Conservation (phyloP, 2,113 vertebrate species). For the Spilogale gracilis region DNA sequence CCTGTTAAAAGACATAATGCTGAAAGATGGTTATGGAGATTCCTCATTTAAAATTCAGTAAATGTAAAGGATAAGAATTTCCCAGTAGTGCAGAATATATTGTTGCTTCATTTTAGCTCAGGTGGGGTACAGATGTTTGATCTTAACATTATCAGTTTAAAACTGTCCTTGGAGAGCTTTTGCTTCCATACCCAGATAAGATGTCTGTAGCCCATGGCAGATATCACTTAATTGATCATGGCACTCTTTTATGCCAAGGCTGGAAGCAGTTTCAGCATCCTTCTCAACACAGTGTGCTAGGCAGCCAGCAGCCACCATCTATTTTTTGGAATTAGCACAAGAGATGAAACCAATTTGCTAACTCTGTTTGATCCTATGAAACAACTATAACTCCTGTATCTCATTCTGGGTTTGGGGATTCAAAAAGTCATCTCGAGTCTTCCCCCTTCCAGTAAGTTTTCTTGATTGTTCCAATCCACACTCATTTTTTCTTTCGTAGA, state of each 20-base stretch:
- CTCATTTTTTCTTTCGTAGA: neutral
- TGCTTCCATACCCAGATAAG: constrained; percentile 16
- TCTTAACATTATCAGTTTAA: constrained; percentile 54
- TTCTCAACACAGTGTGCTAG: constrained; percentile 40
- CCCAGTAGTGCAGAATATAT: neutral
- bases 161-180: constrained; percentile 47
- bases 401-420: constrained; percentile 25
- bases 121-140: constrained; percentile 40
- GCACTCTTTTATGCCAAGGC: neutral
- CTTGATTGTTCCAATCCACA: neutral
- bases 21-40: constrained; percentile 24
- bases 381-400: neutral
- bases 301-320: neutral
- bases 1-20: constrained; percentile 35
- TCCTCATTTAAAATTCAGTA: constrained; percentile 48
- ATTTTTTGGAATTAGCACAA: constrained; percentile 53
- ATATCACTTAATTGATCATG: constrained; percentile 23
- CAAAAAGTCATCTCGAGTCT: neutral
- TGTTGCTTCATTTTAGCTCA: constrained; percentile 35
- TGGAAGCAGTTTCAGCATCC: constrained; percentile 21
- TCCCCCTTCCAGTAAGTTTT: neutral
- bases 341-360: constrained; percentile 56
- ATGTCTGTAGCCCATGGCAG: constrained; percentile 18
- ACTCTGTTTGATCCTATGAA: constrained; percentile 45
- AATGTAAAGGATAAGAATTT: constrained; percentile 30